phyloP scores from a whole-genome alignment of 2,888 invertebrate genomes.

The Eupsilia transversa region DNA sequence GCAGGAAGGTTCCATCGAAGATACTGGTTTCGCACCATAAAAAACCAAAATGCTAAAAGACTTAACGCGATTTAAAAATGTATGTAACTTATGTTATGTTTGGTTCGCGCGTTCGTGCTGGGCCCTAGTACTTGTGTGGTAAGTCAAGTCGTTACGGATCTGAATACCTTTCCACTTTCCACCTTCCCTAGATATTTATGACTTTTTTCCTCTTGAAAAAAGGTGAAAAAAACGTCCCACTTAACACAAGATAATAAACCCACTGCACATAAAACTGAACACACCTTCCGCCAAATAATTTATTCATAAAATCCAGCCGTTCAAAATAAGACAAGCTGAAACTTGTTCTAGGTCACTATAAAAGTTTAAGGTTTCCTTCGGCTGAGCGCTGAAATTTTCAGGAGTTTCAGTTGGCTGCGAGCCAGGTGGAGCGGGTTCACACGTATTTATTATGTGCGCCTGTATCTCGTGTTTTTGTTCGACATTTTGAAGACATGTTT shows the following conservation, averaged over 20 bases:
- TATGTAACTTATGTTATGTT: not conserved
- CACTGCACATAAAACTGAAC: constrained; percentile 26
- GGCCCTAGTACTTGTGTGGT: not conserved
- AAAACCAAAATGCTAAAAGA: not conserved
- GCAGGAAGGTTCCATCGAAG: not conserved
- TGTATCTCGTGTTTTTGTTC: constrained; percentile 53
- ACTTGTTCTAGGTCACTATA: constrained; percentile 72
- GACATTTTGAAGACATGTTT: constrained; percentile 51
- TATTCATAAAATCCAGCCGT: constrained; percentile 44
- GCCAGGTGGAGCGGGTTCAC: constrained; percentile 68
- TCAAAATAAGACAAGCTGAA: constrained; percentile 61
- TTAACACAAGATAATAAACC: constrained; percentile 16
- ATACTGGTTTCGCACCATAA: not conserved
- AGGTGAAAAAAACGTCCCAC: not conserved
- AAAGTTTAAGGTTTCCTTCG: constrained; percentile 72
- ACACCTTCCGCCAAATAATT: constrained; percentile 43
- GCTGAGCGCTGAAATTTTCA: constrained; percentile 74
- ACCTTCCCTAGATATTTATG: not conserved
- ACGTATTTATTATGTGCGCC: constrained; percentile 61
- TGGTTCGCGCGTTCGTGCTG: not conserved
- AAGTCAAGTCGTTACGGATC: not conserved
- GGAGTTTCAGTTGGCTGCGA: constrained; percentile 72
- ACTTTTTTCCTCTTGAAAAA: not conserved
- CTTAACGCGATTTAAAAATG: not conserved
- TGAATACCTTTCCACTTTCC: not conserved